These are phyloP conservation scores for Scatophagus argus DNA, from an alignment of 2,113 vertebrate genomes.

Conservation along the genomic window DNA sequence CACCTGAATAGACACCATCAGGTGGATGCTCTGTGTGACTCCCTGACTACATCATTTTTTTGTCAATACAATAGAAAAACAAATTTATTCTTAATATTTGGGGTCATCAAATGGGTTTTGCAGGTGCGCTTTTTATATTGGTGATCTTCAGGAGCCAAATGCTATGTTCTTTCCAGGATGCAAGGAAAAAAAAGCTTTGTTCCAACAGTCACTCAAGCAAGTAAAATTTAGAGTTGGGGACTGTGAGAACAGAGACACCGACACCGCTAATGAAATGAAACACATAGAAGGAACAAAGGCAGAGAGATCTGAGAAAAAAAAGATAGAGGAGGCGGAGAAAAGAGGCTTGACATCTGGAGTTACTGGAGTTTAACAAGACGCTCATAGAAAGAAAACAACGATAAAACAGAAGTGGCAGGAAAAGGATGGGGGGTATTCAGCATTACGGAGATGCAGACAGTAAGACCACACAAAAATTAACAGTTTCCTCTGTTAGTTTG, in stretches of 20 bases:
- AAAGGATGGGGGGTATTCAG: conserved; percentile 55
- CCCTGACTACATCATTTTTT: no score
- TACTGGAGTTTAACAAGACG: conserved; percentile 69
- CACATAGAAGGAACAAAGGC: conserved; percentile 57
- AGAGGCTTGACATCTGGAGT: conserved; percentile 62
- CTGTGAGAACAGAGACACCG: conserved; percentile 32
- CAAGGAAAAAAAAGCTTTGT: background rate
- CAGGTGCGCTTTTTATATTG: no score
- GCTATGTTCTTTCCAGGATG: no score
- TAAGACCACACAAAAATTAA: conserved; percentile 20
- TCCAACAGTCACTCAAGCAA: background rate
- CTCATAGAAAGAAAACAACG: conserved; percentile 52
- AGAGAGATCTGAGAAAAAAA: conserved; percentile 58
- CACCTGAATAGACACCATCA: no score
- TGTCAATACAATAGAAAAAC: no score
- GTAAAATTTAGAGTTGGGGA: conserved; percentile 9
- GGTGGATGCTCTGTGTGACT: no score
- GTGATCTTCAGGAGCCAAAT: no score
- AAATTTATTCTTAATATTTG: no score
- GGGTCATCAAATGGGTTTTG: no score
- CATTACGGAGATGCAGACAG: conserved; percentile 6
- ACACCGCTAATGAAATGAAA: conserved; percentile 66
- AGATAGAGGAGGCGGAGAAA: conserved; percentile 43
- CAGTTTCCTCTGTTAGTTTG: conserved; percentile 14
- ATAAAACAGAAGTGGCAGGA: conserved; percentile 47